These are phyloP conservation scores for Lithobates pipiens DNA, from an alignment of 2,797 vertebrate species.

Conservation along the genomic window DNA sequence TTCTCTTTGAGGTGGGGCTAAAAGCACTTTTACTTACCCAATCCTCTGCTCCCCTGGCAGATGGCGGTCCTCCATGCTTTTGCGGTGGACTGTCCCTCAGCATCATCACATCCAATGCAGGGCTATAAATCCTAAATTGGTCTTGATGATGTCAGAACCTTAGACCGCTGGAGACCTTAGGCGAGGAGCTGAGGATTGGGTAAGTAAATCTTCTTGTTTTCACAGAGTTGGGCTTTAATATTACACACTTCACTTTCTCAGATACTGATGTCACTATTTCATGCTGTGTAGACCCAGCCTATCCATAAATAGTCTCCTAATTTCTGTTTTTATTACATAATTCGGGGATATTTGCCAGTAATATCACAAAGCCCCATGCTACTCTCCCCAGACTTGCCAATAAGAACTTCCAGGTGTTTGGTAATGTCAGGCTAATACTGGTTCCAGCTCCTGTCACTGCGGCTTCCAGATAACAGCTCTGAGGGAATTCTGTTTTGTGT, in stretches of 20 bases:
- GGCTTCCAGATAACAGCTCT: background rate
- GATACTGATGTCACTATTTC: slow-evolving; percentile 1
- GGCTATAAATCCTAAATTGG: too few species aligned
- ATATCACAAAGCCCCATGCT: background rate
- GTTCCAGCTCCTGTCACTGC: background rate
- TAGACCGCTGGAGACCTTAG: too few species aligned
- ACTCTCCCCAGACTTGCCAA: background rate
- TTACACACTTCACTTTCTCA: background rate
- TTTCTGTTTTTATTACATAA: slow-evolving; percentile 18
- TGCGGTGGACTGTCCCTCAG: too few species aligned
- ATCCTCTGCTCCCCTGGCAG: too few species aligned
- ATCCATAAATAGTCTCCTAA: background rate
- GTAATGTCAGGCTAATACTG: background rate
- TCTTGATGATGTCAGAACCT: too few species aligned
- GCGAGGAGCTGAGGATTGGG: too few species aligned
- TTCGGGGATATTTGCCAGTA: background rate
- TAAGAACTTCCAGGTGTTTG: background rate
- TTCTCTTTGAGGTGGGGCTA: too few species aligned
- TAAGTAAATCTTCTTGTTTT: too few species aligned
- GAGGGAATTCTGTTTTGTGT: background rate
- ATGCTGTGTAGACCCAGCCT: background rate
- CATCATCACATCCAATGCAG: too few species aligned
- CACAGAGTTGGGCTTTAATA: too few species aligned
- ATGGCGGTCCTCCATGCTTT: too few species aligned
- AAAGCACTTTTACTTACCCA: too few species aligned